These are phyloP conservation scores for Ophion ellenae DNA, from an alignment of 2,888 invertebrate species.

Conservation along the genomic window DNA sequence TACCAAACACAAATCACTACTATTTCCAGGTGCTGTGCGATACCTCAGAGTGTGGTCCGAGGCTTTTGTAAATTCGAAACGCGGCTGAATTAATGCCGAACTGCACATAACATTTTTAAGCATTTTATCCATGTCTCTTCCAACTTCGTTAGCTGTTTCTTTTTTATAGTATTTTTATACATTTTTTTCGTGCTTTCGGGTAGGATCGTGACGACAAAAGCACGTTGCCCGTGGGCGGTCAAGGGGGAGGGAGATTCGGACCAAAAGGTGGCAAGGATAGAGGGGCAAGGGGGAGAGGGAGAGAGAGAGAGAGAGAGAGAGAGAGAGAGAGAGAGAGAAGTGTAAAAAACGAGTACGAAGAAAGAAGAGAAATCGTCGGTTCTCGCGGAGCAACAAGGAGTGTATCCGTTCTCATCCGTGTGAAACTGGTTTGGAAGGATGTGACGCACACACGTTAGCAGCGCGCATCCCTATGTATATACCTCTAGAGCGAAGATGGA, in stretches of 20 bases:
- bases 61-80: neutral
- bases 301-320: neutral
- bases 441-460: slow-evolving; percentile 74
- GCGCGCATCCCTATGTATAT: slow-evolving; percentile 56
- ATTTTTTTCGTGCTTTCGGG: slow-evolving; percentile 24
- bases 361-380: slow-evolving; percentile 69
- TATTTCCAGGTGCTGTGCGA: no score
- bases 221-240: slow-evolving; percentile 49
- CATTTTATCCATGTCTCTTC: no score
- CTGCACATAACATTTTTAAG: neutral
- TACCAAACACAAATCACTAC: no score
- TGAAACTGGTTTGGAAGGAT: slow-evolving; percentile 82
- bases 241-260: slow-evolving; percentile 40
- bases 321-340: slow-evolving; percentile 28
- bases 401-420: slow-evolving; percentile 77
- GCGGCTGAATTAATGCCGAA: slow-evolving; percentile 5
- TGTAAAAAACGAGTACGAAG: slow-evolving; percentile 20
- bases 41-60: no score
- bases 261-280: slow-evolving; percentile 44
- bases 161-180: neutral
- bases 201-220: slow-evolving; percentile 16
- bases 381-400: slow-evolving; percentile 75
- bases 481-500: slow-evolving; percentile 59
- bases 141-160: neutral
- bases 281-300: neutral